Conservation (phyloP, 2,113 vertebrate genomes). For the Hippocampus zosterae region DNA sequence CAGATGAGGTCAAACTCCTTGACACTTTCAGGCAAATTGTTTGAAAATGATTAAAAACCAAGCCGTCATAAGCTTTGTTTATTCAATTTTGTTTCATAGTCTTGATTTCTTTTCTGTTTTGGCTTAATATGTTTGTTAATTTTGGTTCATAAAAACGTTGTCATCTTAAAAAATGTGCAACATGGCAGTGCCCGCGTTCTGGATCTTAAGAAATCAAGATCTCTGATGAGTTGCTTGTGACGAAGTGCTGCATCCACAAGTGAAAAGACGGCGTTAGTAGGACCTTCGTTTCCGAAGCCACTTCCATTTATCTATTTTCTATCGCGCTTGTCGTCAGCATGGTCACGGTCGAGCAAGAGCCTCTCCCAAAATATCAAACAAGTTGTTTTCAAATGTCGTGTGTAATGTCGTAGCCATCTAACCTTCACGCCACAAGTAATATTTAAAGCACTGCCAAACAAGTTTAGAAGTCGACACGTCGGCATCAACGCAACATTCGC, state of each 20-base stretch:
- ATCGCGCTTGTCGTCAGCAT: neutral
- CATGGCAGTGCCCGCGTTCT: too few relatives aligned
- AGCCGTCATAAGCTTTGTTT: too few relatives aligned
- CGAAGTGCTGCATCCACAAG: too few relatives aligned
- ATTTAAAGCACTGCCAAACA: neutral
- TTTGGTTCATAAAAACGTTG: too few relatives aligned
- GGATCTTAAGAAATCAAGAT: too few relatives aligned
- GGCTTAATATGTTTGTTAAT: too few relatives aligned
- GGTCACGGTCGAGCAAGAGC: too few relatives aligned
- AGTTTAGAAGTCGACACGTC: neutral
- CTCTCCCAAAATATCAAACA: neutral
- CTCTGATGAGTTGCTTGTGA: too few relatives aligned
- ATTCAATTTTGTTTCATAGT: too few relatives aligned
- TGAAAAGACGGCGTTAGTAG: too few relatives aligned
- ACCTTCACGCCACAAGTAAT: neutral
- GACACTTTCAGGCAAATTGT: neutral
- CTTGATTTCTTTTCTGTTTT: too few relatives aligned
- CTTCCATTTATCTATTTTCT: neutral
- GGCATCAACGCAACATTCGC: neutral
- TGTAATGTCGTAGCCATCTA: neutral
- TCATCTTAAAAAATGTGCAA: too few relatives aligned
- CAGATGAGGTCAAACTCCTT: neutral
- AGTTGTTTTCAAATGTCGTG: neutral
- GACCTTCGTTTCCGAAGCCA: neutral
- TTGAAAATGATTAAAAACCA: neutral